Base-by-base conservation (phyloP, 2,113 vertebrate genomes). In the Conger conger region DNA sequence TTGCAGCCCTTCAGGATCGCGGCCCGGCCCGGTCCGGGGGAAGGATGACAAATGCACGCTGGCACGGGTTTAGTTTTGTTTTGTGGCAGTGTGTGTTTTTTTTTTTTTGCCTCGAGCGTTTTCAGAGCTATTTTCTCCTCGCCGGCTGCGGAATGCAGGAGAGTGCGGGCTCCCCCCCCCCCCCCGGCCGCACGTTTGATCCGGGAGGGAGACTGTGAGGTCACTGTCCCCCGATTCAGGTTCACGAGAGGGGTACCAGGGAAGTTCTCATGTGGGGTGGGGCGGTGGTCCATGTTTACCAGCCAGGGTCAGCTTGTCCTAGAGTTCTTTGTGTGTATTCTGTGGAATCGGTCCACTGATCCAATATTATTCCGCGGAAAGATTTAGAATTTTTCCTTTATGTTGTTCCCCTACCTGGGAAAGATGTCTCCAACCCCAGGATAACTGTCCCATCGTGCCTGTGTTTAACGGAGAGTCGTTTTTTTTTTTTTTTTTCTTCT, bases 1-100 rank as follows among this genome's bases (percentile, higher is more conserved):
- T 92, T 94, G 92, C 93, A 93, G 93, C 86, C 93, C 93, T 94
- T 95, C 91, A 95, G 93, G 94, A 93, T 87, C 83, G 85, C 86
- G 90, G 90, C 87, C 84, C 88, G 40, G 4, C 82, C 79, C 86
- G 90, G 92, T 88, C 92, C 89, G 91, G 85, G 92, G 87, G 86
- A 89, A 87, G 86, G 89, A 94, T 94, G 91, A 94, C 91, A 94
- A 93, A 94, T 92, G 91, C 86, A 89, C 91, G 15, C 85, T 90
- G 91, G 90, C 90, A 84, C 89, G 89, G 85, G 84, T 87, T 88
- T 89, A 68, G 91, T 88, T 93, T 92, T 93, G 92, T 92, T 92
- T 93, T 91, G 92, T 90, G 90, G 91, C 88, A 89, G 85, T 89
- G 85, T 93, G 90, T 92, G n/a, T n/a, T n/a, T n/a, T n/a, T n/a